Evolutionary conservation across 2,888 invertebrate species (phyloP).

Genomic region (Cryptophagus acutangulus): DNA sequence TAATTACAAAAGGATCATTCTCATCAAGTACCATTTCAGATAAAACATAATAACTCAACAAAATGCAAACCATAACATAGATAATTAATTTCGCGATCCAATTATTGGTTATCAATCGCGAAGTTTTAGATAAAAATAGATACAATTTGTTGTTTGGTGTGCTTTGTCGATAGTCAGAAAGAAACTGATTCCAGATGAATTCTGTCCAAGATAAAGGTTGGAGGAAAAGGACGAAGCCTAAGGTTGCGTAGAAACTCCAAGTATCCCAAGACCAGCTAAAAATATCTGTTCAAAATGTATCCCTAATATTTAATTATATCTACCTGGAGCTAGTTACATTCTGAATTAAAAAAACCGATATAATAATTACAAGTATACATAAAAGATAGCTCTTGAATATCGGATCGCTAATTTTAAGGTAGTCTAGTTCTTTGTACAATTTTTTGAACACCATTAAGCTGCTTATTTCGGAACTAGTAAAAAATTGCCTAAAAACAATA

Average conservation of each 20-base stretch:
- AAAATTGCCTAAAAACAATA: constrained; percentile 59
- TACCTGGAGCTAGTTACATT: constrained; percentile 55
- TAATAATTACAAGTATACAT: constrained; percentile 55
- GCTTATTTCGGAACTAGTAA: constrained; percentile 57
- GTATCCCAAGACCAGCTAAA: constrained; percentile 42
- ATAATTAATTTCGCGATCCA: constrained; percentile 58
- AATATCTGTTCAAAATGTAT: constrained; percentile 8
- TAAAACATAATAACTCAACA: constrained; percentile 61
- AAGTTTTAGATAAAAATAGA: constrained; percentile 58
- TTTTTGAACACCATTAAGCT: constrained; percentile 61
- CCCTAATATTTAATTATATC: constrained; percentile 28
- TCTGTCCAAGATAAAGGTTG: constrained; percentile 73
- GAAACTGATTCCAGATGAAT: constrained; percentile 28
- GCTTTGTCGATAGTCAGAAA: no score
- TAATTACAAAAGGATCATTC: constrained; percentile 6
- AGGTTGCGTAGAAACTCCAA: constrained; percentile 49
- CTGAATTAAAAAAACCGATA: constrained; percentile 59
- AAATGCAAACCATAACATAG: constrained; percentile 62
- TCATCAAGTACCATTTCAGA: constrained; percentile 55
- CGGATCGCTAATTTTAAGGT: constrained; percentile 71
- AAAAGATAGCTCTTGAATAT: constrained; percentile 78
- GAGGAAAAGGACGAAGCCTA: constrained; percentile 53
- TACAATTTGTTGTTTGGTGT: no score
- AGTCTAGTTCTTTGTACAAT: constrained; percentile 64
- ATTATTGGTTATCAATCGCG: constrained; percentile 59